Evolutionary conservation across 2,888 invertebrate genomes (phyloP), one percentile per base, ranked within the genome.

Genomic region (Salpingus planirostris): DNA sequence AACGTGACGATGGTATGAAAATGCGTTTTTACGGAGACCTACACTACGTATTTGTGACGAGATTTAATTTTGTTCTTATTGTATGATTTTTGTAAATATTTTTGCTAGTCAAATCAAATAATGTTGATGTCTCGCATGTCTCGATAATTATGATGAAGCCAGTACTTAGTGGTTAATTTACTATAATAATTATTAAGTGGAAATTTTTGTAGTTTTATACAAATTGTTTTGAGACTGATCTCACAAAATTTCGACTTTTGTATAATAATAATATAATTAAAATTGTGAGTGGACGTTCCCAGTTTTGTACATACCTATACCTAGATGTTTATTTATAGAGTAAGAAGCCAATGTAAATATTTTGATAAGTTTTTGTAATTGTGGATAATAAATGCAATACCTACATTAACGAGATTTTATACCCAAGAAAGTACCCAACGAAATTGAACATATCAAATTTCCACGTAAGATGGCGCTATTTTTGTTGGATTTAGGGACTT

Each of bases 1-100:
- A 75, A 74, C 52, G 71, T 75, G 15, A 75, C 75, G 23, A 74
- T 74, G 73, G 75, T 75, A 40, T 74, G 65, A 66, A 63, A 54
- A 46, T 59, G 54, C 50, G 60, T 62, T 8, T 6, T 8, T 5
- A 52, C 47, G 27, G 53, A 55, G 39, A 55, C 54, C 26, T 43
- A 36, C 33, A 43, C 40, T 10, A 46, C 26, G 36, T 36, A 35
- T 40, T 38, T 32, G 10, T 36, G 25, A 34, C 24, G 21, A 7
- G 31, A 36, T 8, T 29, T 26, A 26, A 29, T 27, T 29, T n/a
- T n/a, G n/a, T n/a, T n/a, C n/a, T n/a, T n/a, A 18, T 18, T 18
- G 18, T 25, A 27, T 13, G 26, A n/a, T n/a, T n/a, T n/a, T n/a
- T n/a, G n/a, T n/a, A n/a, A n/a, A n/a, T n/a, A n/a, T n/a, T n/a